Conservation (phyloP, 2,797 vertebrate genomes). For the Anas bahamensis region DNA sequence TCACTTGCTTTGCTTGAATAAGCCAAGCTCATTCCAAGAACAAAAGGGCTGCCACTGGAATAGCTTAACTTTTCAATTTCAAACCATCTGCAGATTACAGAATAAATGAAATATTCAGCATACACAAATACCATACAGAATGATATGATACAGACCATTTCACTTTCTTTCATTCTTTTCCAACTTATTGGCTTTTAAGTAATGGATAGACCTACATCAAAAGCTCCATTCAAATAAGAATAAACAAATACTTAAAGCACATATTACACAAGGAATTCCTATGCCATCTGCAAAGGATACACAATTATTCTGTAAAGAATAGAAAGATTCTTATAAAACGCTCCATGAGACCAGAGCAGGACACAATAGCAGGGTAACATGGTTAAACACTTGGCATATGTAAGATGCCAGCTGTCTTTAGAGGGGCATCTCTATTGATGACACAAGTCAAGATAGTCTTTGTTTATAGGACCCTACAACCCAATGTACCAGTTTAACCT, state of each 20-base stretch:
- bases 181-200: conserved; percentile 4
- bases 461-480: not conserved
- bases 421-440: not conserved
- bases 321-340: not conserved
- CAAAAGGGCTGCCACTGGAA: conserved; percentile 31
- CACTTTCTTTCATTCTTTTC: conserved; percentile 21
- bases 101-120: conserved; percentile 24
- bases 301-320: not conserved
- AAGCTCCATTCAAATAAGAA: not conserved
- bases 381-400: not conserved
- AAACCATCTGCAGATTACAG: conserved; percentile 6
- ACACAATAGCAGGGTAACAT: not conserved
- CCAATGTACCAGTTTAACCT: not conserved
- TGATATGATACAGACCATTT: conserved; percentile 39
- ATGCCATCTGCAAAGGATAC: not conserved
- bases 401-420: not conserved
- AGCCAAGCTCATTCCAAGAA: conserved; percentile 11
- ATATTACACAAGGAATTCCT: not conserved
- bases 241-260: conserved; percentile 22
- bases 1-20: not conserved
- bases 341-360: not conserved
- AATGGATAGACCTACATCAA: conserved; percentile 1
- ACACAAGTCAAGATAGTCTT: not conserved
- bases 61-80: conserved; percentile 13
- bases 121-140: not conserved